Base-by-base conservation (phyloP, 2,113 vertebrate genomes). In the Phalacrocorax carbo region DNA sequence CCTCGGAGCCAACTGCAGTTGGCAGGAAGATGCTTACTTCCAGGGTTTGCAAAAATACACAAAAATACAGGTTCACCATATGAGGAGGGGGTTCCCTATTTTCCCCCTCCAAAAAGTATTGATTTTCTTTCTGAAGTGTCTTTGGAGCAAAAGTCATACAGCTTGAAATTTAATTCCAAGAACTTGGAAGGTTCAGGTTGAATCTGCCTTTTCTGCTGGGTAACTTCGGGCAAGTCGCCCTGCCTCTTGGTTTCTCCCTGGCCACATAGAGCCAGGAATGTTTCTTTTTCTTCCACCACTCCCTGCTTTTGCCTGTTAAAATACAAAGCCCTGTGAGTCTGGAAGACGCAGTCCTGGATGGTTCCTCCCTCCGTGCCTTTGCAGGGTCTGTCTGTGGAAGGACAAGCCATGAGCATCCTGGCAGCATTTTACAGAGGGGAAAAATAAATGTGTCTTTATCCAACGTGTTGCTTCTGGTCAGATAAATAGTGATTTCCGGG, bases 1-100 rank as follows among this genome's bases (percentile, higher is more conserved):
- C 44, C 7, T 51, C n/a, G 5, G 27, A 61, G 77, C 32, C 9
- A 19, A 30, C 29, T 27, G 9, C 4, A 30, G 26, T 11, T 0
- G 1, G 72, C 40, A 83, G 62, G 44, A 86, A 48, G 58, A 64
- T 11, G 15, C 27, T 91, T 61, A 3, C 40, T 88, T 36, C 25
- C 40, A 85, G 57, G 34, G 6, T 79, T 42, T 69, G 57, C 71
- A 75, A 57, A 57, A 90, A 34, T 5, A 60, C 36, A 42, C 26
- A 70, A 42, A 54, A 69, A 38, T 8, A 48, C 19, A 72, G 38
- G 36, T 19, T 80, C 34, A 10, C 18, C 62, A 18, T 70, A 70
- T 26, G 16, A 38, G 20, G 34, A 4, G 22, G 15, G 19, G 3
- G 1, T 0, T 78, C 30, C 49, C n/a, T 60, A 1, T 34, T 82